Evolutionary conservation across 2,888 invertebrate genomes (phyloP), one percentile per base, ranked within the genome.

Genomic region (Tachina lurida): DNA sequence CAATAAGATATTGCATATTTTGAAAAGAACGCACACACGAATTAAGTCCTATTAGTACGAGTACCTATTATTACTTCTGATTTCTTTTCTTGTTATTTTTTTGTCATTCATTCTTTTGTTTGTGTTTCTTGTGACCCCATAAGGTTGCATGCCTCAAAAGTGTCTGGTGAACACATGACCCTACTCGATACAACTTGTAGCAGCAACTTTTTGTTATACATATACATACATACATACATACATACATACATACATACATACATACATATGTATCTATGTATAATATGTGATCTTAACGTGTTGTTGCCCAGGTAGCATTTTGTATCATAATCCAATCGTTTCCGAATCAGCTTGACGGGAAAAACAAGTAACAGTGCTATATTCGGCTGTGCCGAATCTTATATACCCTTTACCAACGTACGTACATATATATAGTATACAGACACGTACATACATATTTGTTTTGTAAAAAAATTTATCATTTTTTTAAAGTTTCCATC

Each of bases 131-230:
- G 39, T 65, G 85, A 82, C 70, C 77, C 78, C 82, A 81, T 63
- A 85, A 85, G 77, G 78, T 85, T 77, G 63, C 68, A 78, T 74
- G 74, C 62, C 54, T 54, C 45, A 68, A 54, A 49, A 62, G 45
- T 81, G 73, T 73, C 83, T 84, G 83, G 47, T 85, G 63, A 82
- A 74, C 78, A 82, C 74, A 78, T 85, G 85, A 85, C 81, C 77
- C 81, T 73, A 63, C 52, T 67, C 17, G 31, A 78, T 70, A 70
- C 60, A 65, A 31, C 58, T 63, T 80, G 71, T 71, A 67, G 49
- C 47, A 58, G 31, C 43, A 60, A 74, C n/a, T 60, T 62, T 62
- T 65, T 47, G 58, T 52, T 60, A 5, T 56, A 15, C 2, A 19
- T 5, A 15, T 47, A 15, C 2, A 54, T 12, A 17, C 1, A 4